Percentiles rank a stretch among this genome's conserved stretches.
Conservation (phyloP, 2,113 vertebrate genomes). For the Eurypyga helias region DNA sequence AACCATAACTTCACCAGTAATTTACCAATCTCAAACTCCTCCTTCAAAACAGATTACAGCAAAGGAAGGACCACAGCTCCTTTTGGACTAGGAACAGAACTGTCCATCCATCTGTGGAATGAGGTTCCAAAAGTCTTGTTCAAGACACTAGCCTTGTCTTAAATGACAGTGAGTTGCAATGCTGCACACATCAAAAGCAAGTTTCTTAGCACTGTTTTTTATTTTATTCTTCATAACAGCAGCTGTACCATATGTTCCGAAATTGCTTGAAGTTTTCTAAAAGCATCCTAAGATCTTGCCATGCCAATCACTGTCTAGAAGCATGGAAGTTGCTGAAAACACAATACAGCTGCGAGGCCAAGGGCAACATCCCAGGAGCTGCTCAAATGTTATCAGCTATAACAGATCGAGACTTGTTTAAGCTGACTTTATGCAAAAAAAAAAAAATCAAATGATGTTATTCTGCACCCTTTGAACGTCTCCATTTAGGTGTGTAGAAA, state of each 20-base stretch:
- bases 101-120: background rate
- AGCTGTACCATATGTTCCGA: background rate
- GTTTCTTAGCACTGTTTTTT: background rate
- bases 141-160: background rate
- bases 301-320: background rate
- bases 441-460: background rate
- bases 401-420: conserved; percentile 16
- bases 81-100: background rate
- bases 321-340: background rate
- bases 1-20: background rate
- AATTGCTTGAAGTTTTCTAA: background rate
- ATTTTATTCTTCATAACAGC: background rate
- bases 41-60: background rate
- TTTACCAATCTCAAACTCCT: background rate
- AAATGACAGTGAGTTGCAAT: background rate
- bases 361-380: background rate
- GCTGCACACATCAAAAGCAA: conserved; percentile 15
- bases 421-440: background rate
- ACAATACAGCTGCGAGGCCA: background rate
- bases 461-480: background rate
- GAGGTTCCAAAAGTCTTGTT: background rate
- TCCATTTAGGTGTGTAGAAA: background rate
- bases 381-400: background rate
- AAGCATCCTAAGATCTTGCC: background rate
- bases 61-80: background rate